Evolutionary conservation across 2,888 invertebrate species (phyloP).

Genomic region (Malacosoma neustria): DNA sequence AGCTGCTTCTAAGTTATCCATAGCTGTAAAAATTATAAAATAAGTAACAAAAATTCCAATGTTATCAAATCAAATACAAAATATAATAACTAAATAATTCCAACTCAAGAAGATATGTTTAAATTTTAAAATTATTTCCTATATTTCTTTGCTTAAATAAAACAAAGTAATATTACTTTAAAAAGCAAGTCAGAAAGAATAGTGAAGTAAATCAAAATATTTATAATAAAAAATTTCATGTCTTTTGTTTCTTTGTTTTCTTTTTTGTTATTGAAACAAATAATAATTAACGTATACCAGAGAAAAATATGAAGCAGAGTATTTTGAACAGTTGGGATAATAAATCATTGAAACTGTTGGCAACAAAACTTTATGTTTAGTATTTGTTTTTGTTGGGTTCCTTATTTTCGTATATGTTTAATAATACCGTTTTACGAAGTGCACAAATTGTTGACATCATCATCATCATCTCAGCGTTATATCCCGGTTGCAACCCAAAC

Average conservation of each 20-base stretch:
- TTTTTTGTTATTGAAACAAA: conserved; percentile 8
- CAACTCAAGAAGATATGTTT: too few relatives aligned
- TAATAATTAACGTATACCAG: conserved; percentile 8
- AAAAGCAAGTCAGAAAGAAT: neutral
- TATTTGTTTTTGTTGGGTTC: neutral
- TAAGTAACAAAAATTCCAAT: too few relatives aligned
- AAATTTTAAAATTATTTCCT: too few relatives aligned
- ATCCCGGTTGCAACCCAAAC: too few relatives aligned
- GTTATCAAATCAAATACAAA: too few relatives aligned
- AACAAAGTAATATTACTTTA: neutral
- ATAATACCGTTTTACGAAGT: too few relatives aligned
- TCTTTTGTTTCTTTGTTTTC: conserved; percentile 5
- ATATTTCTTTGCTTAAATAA: neutral
- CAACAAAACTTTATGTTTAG: neutral
- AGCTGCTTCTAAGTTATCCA: too few relatives aligned
- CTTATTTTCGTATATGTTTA: neutral
- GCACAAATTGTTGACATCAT: too few relatives aligned
- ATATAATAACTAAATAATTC: too few relatives aligned
- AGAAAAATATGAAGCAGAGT: conserved; percentile 2
- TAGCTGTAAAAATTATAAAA: too few relatives aligned
- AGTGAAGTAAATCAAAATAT: neutral
- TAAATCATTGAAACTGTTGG: neutral
- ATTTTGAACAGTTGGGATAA: neutral
- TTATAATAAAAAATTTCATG: conserved; percentile 2
- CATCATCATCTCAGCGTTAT: too few relatives aligned